Base-by-base conservation (phyloP, 2,888 invertebrate species). In the Cylloceria caligata region DNA sequence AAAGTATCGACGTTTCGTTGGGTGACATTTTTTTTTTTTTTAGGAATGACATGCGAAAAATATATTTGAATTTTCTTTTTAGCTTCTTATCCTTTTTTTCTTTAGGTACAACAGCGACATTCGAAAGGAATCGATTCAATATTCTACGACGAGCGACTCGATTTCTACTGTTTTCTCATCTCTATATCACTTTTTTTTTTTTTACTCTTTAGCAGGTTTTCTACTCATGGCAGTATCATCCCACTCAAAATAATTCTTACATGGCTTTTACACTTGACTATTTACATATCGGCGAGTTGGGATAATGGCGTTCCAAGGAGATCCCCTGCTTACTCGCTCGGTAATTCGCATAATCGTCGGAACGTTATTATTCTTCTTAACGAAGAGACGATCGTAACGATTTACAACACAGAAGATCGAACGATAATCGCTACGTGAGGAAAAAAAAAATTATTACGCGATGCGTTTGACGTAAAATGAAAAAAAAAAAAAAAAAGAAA, bases 191-290 rank as follows among this genome's bases (percentile, higher is more conserved):
- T 84, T 75, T 75, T 67, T 60, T 75, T 67, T 60, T 24, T 73
- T 83, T 86, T 72, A 88, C 42, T 39, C 47, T 80, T 89, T 86
- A 86, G 87, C 87, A 89, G 88, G 88, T 88, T 90, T 89, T 88
- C 90, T 88, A 89, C 88, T 87, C 89, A 91, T 89, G 90, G 91
- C 91, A 92, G 90, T 90, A 85, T 91, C 87, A 89, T 90, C 89
- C 91, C 89, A 88, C 88, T 88, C 87, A 87, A 68, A 67, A 74
- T 60, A 30, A 88, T 87, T 88, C 84, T 90, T 89, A 88, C 81
- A 86, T 86, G 83, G 89, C 86, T 88, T 90, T 89, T 76, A 86
- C 85, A 87, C 81, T 78, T 87, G 84, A 88, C 87, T 91, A 90
- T 91, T 89, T 91, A 90, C 90, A 91, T 87, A 60, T 71, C 30